Evolutionary conservation across 1,140 invertebrate species (phyloP).

Genomic region (Apis cerana): DNA sequence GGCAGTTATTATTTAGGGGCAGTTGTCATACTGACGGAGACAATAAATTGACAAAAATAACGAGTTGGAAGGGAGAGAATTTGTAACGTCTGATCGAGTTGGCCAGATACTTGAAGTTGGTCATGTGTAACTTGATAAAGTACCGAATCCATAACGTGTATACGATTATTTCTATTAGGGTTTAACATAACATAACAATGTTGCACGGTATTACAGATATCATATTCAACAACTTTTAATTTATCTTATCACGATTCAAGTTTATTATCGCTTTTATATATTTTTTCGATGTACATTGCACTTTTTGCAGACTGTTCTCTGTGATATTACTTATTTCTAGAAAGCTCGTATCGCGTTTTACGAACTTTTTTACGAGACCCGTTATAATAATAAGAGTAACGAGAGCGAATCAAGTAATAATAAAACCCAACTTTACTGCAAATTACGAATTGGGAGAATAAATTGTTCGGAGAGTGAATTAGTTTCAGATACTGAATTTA

Average conservation of each 20-base stretch:
- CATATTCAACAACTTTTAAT: not conserved
- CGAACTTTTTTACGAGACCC: not conserved
- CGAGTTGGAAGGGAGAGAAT: constrained; percentile 3
- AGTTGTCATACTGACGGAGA: constrained; percentile 71
- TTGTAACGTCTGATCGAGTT: not conserved
- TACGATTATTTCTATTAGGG: too few relatives aligned
- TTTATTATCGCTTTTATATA: not conserved
- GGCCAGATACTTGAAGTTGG: constrained; percentile 5
- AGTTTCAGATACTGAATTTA: constrained; percentile 7
- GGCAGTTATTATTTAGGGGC: constrained; percentile 69
- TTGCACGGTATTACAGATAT: not conserved
- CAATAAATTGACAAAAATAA: constrained; percentile 64
- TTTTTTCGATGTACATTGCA: not conserved
- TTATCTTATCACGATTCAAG: not conserved
- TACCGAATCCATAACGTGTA: not conserved
- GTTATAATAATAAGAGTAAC: not conserved
- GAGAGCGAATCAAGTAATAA: not conserved
- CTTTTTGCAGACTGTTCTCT: not conserved
- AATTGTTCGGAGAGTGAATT: not conserved
- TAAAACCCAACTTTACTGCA: not conserved
- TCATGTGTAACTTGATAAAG: constrained; percentile 12
- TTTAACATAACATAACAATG: not conserved
- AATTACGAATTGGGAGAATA: constrained; percentile 9
- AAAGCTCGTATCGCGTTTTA: not conserved
- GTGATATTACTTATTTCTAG: not conserved